Evolutionary conservation across 2,113 vertebrate genomes (phyloP), one percentile per base, ranked within the genome.

Genomic region (Sciurus niger): DNA sequence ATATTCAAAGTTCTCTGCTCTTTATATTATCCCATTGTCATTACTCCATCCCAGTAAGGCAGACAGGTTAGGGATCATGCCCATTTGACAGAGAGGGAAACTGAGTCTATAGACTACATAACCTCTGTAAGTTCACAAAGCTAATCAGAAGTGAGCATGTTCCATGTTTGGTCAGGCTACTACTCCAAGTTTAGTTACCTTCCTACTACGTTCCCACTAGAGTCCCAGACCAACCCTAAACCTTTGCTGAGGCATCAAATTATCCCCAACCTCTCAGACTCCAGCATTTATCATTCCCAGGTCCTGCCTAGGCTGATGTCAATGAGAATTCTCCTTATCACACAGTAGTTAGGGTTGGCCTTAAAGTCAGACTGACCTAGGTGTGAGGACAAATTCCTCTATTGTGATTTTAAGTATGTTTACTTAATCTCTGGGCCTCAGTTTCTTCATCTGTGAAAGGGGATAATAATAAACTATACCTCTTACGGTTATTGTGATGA

Each of bases 41-140:
- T 72, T 12, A 25, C 48, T 30, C 14, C 0, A 2, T 14, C 68
- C 30, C 34, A 14, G 20, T 24, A n/a, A 77, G 37, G 7, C 4
- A 32, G 37, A 40, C 8, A n/a, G 53, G 51, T 24, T 40, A 79
- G 53, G 18, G 80, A 22, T 37, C 24, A 20, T 22, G 17, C 14
- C 77, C 84, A 34, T 85, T 92, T 80, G 78, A 79, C 30, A 60
- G 77, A 77, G 77, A 67, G 22, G 43, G 37, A 90, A 74, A 67
- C 80, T 34, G 93, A 94, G 65, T 58, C 60, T 17, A 18, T 55
- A 77, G 55, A 30, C 43, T 4, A 4, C 17, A 65, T 34, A 12
- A 11, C 20, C 28, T 89, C 17, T 14, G 11, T 28, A 24, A 87
- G 16, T 43, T 37, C 70, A n/a, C 84, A 78, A 22, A 43, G 30